Base-by-base conservation (phyloP, 2,888 invertebrate species). In the Acanthacorydalis orientalis region DNA sequence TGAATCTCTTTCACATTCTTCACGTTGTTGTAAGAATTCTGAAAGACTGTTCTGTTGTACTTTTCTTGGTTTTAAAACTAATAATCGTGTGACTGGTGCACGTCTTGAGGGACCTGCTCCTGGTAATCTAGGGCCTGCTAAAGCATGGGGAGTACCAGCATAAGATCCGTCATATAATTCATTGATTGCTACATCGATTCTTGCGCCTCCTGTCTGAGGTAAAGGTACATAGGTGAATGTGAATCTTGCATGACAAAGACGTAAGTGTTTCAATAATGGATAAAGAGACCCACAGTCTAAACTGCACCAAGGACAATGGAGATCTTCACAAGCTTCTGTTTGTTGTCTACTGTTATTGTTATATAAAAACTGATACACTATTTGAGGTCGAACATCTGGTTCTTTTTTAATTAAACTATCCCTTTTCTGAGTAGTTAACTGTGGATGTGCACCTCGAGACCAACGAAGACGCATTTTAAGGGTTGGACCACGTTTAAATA, bases 281-380 rank as follows among this genome's bases (percentile, higher is more conserved):
- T 92, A 92, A 16, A 96, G 71, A 34, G 81, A 76, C 47, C 82
- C 78, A 58, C 93, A 95, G 67, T 92, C 87, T 15, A 95, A 69
- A 7, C 85, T 85, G 64, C 96, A 96, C 95, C 95, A 96, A 1
- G 96, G 95, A 62, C 96, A 96, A 60, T 85, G 84, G 45, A 92
- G 73, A 68, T 93, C 91, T 59, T 89, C 87, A 52, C 90, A 84
- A 9, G 91, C 89, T 67, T 93, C 93, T 1, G 93, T 95, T 68
- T 93, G 93, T 61, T 95, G 95, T 42, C 92, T 74, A 40, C 88
- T 89, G 63, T 90, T 92, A 66, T 91, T 92, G 66, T 91, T 92
- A 64, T 92, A 93, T 55, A 92, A 76, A 69, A 96, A 96, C 68
- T 95, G 93, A 68, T 95, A 96, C 53, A 91, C 86, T 53, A 95